A percentile compares a stretch with the other conserved stretches of the same genome.
These are phyloP conservation scores for Carabus problematicus DNA, from an alignment of 2,888 invertebrate species.

Conservation along the genomic window DNA sequence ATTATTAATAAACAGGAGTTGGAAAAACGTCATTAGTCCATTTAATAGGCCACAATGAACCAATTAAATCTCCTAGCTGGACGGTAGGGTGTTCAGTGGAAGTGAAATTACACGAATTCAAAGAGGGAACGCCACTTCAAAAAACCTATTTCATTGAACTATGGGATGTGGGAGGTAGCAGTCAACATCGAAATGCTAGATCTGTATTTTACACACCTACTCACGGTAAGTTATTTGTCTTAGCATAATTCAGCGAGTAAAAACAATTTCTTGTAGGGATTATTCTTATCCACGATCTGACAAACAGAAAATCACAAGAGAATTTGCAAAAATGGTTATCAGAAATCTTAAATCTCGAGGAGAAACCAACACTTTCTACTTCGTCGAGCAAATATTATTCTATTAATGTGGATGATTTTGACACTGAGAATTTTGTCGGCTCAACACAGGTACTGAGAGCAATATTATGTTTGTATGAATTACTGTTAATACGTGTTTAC, in stretches of 20 bases:
- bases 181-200: constrained; percentile 91
- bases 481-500: background rate
- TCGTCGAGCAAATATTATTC: constrained; percentile 49
- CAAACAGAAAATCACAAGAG: constrained; percentile 93
- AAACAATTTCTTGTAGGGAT: constrained; percentile 67
- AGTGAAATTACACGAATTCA: constrained; percentile 93
- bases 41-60: constrained; percentile 86
- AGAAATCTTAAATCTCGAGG: constrained; percentile 84
- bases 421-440: constrained; percentile 86
- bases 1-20: constrained; percentile 77
- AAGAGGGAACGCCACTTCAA: constrained; percentile 92
- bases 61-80: constrained; percentile 88
- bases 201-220: constrained; percentile 93
- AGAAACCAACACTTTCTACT: constrained; percentile 50
- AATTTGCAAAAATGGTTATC: constrained; percentile 93
- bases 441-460: constrained; percentile 68
- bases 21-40: constrained; percentile 96
- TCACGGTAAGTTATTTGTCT: constrained; percentile 71
- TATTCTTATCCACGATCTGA: constrained; percentile 95
- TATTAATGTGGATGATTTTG: constrained; percentile 70
- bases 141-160: constrained; percentile 92
- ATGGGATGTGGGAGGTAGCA: constrained; percentile 97
- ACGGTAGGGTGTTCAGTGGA: constrained; percentile 96
- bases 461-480: constrained; percentile 10
- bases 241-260: background rate